Evolutionary conservation across 2,888 invertebrate species (phyloP), one percentile per base, ranked within the genome.

Genomic region (Parasteatoda lunata): DNA sequence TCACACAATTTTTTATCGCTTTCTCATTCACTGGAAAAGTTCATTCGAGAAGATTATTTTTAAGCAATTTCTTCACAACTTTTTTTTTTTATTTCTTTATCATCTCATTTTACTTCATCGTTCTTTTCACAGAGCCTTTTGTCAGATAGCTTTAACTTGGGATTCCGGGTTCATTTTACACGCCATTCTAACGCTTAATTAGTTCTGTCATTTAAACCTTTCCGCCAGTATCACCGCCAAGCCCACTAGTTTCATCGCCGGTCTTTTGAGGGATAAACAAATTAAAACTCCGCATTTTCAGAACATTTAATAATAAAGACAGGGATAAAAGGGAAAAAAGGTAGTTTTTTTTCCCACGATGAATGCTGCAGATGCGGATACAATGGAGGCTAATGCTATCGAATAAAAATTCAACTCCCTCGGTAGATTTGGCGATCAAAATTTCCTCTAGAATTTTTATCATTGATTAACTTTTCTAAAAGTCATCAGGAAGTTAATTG

Each of bases 161-260:
- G 59, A 59, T 59, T 51, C 51, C 45, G 54, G 30, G 15, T 47
- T 4, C 64, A 47, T 15, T 66, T 76, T 65, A 66, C 15, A 49
- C 49, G 66, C 79, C 51, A 65, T 65, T 72, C 72, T 48, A 79
- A 59, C 71, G 65, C 65, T 72, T 79, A 79, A 79, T 79, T 79
- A 79, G 71, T 64, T 70, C 71, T 59, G 79, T 71, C 71, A 79
- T 79, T 72, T 79, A 51, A 71, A 79, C 64, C 64, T 77, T 51
- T 30, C 66, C 77, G 15, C 11, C 45, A 49, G n/a, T n/a, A 8
- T 59, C 59, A 9, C 11, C 59, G 59, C 59, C 59, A 59, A 59
- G n/a, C 59, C 59, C 59, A 59, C 59, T n/a, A n/a, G 59, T 59
- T 59, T 59, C n/a, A n/a, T 59, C 59, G 59, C 59, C 8, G 8